A percentile compares a stretch with the other conserved stretches of the same genome.
phyloP scores from a whole-genome alignment of 2,888 invertebrate species.

The Trissoscelio sp. region DNA sequence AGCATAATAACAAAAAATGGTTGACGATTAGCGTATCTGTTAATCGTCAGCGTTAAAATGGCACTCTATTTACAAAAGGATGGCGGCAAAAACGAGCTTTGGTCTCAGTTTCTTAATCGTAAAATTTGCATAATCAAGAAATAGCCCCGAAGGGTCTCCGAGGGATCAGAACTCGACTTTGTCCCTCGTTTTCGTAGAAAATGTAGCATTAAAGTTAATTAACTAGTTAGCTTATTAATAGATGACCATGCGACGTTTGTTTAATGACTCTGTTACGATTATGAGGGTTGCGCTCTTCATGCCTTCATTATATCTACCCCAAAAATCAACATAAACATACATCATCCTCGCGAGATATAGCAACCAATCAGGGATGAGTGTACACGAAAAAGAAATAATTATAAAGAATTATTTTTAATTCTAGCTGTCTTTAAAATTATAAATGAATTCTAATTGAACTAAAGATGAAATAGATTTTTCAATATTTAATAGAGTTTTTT shows the following conservation, averaged over 20 bases:
- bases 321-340: constrained; percentile 55
- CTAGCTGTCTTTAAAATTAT: not conserved
- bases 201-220: constrained; percentile 65
- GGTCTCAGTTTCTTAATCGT: constrained; percentile 52
- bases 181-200: constrained; percentile 64
- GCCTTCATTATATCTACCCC: constrained; percentile 59
- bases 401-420: too few relatives aligned
- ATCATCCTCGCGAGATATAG: constrained; percentile 26
- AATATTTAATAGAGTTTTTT: too few relatives aligned
- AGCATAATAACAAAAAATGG: constrained; percentile 39
- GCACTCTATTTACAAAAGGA: constrained; percentile 45
- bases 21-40: constrained; percentile 21
- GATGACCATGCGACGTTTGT: constrained; percentile 62
- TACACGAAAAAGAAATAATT: too few relatives aligned
- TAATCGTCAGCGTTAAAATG: constrained; percentile 41
- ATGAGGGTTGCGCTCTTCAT: constrained; percentile 61
- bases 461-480: too few relatives aligned
- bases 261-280: constrained; percentile 63
- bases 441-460: too few relatives aligned
- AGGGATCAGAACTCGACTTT: constrained; percentile 53
- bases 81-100: constrained; percentile 30
- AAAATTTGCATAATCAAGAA: constrained; percentile 69
- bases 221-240: constrained; percentile 68
- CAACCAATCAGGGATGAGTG: constrained; percentile 14
- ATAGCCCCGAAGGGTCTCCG: constrained; percentile 56